Percentiles rank a stretch among this genome's conserved stretches.
Evolutionary conservation across 2,113 vertebrate genomes (phyloP).

Genomic region (Neogobius melanostomus): DNA sequence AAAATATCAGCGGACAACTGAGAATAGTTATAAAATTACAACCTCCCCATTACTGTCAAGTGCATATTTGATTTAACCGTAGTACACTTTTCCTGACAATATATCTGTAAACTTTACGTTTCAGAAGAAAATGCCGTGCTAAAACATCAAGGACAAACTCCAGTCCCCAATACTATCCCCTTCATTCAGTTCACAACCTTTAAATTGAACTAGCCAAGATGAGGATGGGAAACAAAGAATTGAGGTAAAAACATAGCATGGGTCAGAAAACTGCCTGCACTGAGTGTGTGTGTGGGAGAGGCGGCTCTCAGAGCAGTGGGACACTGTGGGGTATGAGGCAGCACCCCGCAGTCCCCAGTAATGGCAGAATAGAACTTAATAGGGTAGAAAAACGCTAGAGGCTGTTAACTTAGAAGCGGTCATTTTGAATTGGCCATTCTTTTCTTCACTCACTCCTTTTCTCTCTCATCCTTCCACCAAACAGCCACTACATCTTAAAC

Average conservation of each 20-base stretch:
- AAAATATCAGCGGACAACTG: conserved; percentile 2
- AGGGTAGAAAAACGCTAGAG: conserved; percentile 81
- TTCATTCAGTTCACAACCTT: conserved; percentile 57
- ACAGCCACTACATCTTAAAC: conserved; percentile 51
- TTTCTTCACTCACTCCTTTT: conserved; percentile 42
- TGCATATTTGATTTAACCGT: too few relatives aligned
- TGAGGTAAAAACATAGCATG: conserved; percentile 13
- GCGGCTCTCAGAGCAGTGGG: conserved; percentile 29
- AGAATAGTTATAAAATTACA: neutral
- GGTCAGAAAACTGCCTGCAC: neutral
- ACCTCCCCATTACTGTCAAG: too few relatives aligned
- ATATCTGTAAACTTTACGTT: neutral
- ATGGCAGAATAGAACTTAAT: conserved; percentile 82
- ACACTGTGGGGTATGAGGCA: conserved; percentile 59
- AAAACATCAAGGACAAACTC: conserved; percentile 12
- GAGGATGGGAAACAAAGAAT: conserved; percentile 7
- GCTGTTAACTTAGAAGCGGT: conserved; percentile 82
- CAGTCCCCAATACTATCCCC: neutral
- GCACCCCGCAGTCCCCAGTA: conserved; percentile 75
- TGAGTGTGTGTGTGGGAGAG: conserved; percentile 7
- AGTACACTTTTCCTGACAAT: neutral
- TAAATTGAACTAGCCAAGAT: conserved; percentile 44
- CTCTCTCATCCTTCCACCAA: conserved; percentile 42
- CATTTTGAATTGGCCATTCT: conserved; percentile 77
- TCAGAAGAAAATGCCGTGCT: neutral